Base-by-base conservation (phyloP, 35 echinoderm and acorn worm species). In the Ptychodera flava region DNA sequence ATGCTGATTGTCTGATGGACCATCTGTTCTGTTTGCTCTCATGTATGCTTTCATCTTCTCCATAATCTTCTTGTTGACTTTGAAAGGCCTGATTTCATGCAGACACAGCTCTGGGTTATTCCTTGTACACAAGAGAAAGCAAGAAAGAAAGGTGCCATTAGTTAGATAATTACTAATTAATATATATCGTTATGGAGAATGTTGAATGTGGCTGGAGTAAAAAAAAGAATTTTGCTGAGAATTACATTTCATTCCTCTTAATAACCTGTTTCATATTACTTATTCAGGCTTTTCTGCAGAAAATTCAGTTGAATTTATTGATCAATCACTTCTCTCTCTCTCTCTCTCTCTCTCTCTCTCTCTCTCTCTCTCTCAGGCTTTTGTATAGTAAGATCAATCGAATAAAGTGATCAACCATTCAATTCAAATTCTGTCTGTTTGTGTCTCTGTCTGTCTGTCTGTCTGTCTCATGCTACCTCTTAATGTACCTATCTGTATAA, bases 41-140 rank as follows among this genome's bases (percentile, higher is more conserved):
- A 97, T 93, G 77, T 91, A 93, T 35, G 36, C 83, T 80, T 84
- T 93, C 78, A 97, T 91, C 84, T 97, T 97, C 22, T 87, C 82
- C 30, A 91, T 33, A 35, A 97, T 97, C 30, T 83, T 79, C 0
- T 89, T 79, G 35, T 91, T 89, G 6, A 97, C 86, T 53, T 79
- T 80, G 83, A 97, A 97, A 28, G 86, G 33, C 35, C 87, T 90
- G 10, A 95, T 38, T 45, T 85, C 45, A 37, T 84, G 75, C 14
- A 89, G 27, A 64, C 45, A 64, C 31, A 89, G 31, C 16, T 45
- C 16, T 37, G 14, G 31, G 31, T 33, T 80, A 76, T 89, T 37
- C 29, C 77, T 37, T 33, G 16, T 35, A 37, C 14, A 79, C 22
- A 86, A 38, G 32, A 22, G 27, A 15, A 0, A 28, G 28, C 22